These are phyloP conservation scores for Tonatia bakeri DNA, from an alignment of 2,113 vertebrate genomes.

Conservation along the genomic window DNA sequence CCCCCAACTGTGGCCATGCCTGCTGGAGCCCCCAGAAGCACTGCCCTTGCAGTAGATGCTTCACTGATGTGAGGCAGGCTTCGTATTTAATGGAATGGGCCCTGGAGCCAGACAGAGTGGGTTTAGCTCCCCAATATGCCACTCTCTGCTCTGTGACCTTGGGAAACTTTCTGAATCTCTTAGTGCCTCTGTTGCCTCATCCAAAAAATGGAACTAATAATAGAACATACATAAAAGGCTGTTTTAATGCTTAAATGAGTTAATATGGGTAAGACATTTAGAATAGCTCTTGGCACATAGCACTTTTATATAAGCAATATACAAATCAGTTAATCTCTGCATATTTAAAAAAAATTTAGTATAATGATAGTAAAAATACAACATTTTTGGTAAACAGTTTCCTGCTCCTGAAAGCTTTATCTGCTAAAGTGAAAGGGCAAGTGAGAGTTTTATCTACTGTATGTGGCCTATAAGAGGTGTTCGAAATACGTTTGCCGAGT, in stretches of 20 bases:
- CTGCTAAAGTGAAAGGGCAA: neutral
- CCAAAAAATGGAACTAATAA: neutral
- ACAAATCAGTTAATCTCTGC: neutral
- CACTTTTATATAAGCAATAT: neutral
- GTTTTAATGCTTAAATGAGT: neutral
- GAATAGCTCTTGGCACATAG: neutral
- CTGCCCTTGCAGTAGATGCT: fast-evolving
- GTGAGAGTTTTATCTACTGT: neutral
- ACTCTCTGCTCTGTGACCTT: neutral
- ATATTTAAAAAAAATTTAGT: neutral
- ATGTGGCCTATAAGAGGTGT: neutral
- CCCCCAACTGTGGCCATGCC: neutral
- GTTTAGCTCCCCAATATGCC: neutral
- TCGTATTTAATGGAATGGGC: neutral
- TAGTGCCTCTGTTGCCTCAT: neutral
- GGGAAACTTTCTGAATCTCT: neutral
- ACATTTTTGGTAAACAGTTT: neutral
- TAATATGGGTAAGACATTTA: neutral
- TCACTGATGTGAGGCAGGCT: fast-evolving
- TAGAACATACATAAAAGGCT: neutral
- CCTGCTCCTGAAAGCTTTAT: neutral
- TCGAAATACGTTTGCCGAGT: neutral
- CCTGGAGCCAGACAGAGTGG: neutral
- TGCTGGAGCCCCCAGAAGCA: neutral
- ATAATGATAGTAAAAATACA: neutral